Conservation (phyloP, 2,888 invertebrate genomes). For the Fabriciana adippe region DNA sequence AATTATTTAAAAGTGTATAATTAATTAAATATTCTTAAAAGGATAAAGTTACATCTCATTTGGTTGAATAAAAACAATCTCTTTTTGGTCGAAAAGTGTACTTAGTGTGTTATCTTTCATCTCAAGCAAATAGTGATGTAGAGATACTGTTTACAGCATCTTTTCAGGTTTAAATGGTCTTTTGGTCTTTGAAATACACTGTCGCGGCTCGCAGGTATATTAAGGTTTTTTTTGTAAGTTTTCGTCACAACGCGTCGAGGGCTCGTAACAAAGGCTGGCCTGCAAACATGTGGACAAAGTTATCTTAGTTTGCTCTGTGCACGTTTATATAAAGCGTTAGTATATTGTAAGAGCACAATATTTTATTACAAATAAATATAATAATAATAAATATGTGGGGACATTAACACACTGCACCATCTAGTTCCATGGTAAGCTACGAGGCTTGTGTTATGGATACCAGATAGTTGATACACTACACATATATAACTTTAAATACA, state of each 20-base stretch:
- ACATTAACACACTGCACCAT: too few relatives aligned
- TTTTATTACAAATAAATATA: too few relatives aligned
- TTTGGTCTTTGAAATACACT: neutral
- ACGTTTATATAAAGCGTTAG: neutral
- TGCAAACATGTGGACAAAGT: constrained; percentile 16
- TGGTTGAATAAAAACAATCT: neutral
- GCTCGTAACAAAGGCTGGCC: constrained; percentile 19
- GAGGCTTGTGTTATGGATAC: too few relatives aligned
- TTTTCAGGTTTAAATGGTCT: constrained; percentile 6
- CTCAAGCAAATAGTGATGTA: neutral
- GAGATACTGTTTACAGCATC: neutral
- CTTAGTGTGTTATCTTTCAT: neutral
- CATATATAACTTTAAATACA: too few relatives aligned
- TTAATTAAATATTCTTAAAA: too few relatives aligned
- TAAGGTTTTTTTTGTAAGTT: constrained; percentile 2
- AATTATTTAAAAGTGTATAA: too few relatives aligned
- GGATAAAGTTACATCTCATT: too few relatives aligned
- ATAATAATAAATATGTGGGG: too few relatives aligned
- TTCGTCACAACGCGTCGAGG: neutral
- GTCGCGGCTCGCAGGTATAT: neutral
- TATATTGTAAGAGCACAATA: too few relatives aligned
- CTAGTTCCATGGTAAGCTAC: too few relatives aligned
- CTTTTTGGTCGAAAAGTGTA: neutral
- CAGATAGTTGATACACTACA: too few relatives aligned
- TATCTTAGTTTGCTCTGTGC: constrained; percentile 14